Evolutionary conservation across 2,888 invertebrate genomes (phyloP), one percentile per base, ranked within the genome.

Genomic region (Isoperla grammatica): DNA sequence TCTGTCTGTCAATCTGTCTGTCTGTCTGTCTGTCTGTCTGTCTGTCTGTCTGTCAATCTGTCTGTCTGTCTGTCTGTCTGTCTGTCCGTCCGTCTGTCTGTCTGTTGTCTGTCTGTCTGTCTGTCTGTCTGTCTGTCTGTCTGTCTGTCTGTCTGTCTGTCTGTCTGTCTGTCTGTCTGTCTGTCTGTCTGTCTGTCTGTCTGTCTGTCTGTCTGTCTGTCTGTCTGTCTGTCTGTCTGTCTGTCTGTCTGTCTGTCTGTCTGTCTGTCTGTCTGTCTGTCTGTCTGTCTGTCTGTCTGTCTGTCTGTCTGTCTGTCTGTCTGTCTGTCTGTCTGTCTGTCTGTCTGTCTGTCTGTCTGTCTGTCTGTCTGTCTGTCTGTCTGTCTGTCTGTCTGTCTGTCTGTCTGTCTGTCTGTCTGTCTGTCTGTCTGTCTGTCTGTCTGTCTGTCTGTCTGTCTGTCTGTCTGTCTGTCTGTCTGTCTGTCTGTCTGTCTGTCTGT

Each of bases 311-410:
- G 35, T 53, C 53, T 53, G 35, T 53, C 53, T 29, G 35, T 53
- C 53, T 53, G 35, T 53, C 53, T 53, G 53, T 53, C 53, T 29
- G 53, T 53, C 53, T 53, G 53, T 53, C 53, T 53, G 53, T 53
- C 53, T 29, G 53, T 53, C 53, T 53, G 53, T 53, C 53, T 53
- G 53, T 53, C 53, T 29, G 53, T 53, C 53, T 53, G 53, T 53
- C 53, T 53, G 53, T 53, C 53, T 29, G 53, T 53, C 53, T 53
- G 53, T 53, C 53, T 53, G 53, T 53, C 53, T 29, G 53, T 53
- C 53, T 45, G n/a, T 17, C n/a, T 45, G n/a, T 17, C 9, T 45
- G n/a, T 17, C 9, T 45, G n/a, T 17, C n/a, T n/a, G 17, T 17
- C 9, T 45, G n/a, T 17, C 9, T 45, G n/a, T 17, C 9, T 45